Percentiles rank a stretch among this genome's conserved stretches.
Evolutionary conservation across 2,797 vertebrate genomes (phyloP).

Genomic region (Decapterus maruadsi): DNA sequence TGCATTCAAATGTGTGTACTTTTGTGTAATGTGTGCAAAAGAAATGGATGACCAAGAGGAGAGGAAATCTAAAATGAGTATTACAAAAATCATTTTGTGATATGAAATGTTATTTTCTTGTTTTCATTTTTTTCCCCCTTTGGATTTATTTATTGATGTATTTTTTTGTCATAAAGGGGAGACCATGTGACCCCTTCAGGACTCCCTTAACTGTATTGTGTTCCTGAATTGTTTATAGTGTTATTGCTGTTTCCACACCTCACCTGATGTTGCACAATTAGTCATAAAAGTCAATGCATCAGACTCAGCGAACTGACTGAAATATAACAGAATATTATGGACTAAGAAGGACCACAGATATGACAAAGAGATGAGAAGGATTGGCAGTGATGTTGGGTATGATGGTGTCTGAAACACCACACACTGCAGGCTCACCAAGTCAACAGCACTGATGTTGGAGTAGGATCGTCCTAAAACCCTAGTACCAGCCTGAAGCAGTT

Average conservation of each 20-base stretch:
- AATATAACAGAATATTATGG: too few species aligned
- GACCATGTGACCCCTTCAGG: too few species aligned
- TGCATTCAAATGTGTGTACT: neutral
- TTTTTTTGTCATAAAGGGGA: too few species aligned
- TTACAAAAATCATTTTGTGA: neutral
- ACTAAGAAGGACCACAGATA: neutral
- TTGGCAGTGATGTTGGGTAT: neutral
- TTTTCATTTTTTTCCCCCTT: too few species aligned
- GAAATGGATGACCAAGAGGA: neutral
- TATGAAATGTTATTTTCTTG: too few species aligned
- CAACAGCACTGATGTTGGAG: constrained; percentile 17
- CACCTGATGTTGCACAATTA: too few species aligned
- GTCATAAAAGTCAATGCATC: too few species aligned
- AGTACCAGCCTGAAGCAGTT: constrained; percentile 14
- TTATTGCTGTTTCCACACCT: too few species aligned
- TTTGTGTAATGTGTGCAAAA: neutral
- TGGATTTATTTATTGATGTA: too few species aligned
- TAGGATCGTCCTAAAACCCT: neutral
- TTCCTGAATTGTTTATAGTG: too few species aligned
- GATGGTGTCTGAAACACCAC: constrained; percentile 10
- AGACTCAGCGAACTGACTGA: too few species aligned
- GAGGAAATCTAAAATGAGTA: neutral
- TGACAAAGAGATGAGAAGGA: neutral
- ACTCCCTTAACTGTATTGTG: too few species aligned
- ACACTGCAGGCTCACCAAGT: neutral